A percentile compares a stretch with the other conserved stretches of the same genome.
Evolutionary conservation across 2,888 invertebrate species (phyloP).

Genomic region (Seira ritae): DNA sequence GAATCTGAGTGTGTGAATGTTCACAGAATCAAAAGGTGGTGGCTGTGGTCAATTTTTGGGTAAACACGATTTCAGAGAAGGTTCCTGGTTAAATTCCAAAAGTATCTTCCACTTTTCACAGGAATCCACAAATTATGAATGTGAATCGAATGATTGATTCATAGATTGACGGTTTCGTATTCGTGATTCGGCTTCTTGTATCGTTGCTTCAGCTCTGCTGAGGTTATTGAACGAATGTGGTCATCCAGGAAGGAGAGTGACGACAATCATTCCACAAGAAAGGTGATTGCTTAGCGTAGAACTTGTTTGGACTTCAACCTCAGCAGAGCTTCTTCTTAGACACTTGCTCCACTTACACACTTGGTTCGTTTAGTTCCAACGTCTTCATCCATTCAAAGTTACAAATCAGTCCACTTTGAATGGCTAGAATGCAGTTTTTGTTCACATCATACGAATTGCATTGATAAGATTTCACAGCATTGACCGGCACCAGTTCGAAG

Average conservation of each 20-base stretch:
- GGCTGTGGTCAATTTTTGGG: conserved; percentile 61
- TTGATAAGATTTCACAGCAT: conserved; percentile 25
- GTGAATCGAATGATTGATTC: conserved; percentile 51
- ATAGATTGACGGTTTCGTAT: conserved; percentile 53
- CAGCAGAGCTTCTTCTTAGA: conserved; percentile 63
- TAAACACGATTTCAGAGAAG: conserved; percentile 28
- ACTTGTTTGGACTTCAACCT: conserved; percentile 45
- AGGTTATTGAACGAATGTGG: conserved; percentile 24
- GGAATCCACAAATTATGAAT: conserved; percentile 16
- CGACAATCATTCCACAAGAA: conserved; percentile 11
- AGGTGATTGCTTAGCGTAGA: too few relatives aligned
- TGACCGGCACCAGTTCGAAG: conserved; percentile 57
- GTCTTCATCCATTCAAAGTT: neutral
- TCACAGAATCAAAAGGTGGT: conserved; percentile 69
- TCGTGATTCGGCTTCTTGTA: conserved; percentile 24
- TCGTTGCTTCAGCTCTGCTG: conserved; percentile 57
- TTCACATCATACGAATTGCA: too few relatives aligned
- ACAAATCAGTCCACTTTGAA: conserved; percentile 39
- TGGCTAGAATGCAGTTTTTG: too few relatives aligned
- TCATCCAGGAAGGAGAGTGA: neutral
- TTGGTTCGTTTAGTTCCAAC: neutral
- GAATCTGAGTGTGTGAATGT: conserved; percentile 71
- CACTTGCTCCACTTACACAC: conserved; percentile 28
- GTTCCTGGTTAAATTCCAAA: conserved; percentile 26
- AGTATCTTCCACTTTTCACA: conserved; percentile 40